phyloP scores from a whole-genome alignment of 2,888 invertebrate species.

The Drosophila kuntzei region DNA sequence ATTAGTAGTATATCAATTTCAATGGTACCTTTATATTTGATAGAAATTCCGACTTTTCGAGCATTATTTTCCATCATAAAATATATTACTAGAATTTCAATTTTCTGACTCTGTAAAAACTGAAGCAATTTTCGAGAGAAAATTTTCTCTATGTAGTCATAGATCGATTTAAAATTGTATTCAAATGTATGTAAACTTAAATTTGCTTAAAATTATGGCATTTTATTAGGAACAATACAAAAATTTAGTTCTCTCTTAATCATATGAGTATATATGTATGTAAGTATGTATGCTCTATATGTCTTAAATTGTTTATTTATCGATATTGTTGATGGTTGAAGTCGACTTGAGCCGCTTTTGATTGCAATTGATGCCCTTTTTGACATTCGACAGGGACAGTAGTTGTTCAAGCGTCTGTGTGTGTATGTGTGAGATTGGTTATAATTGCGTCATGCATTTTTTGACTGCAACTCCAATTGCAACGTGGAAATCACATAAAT shows the following conservation, averaged over 20 bases:
- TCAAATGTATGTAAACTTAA: neutral
- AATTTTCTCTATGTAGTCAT: neutral
- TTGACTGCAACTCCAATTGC: slow-evolving; percentile 30
- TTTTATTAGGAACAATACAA: no score
- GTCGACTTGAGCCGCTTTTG: slow-evolving; percentile 3
- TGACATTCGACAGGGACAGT: slow-evolving; percentile 40
- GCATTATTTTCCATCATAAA: neutral
- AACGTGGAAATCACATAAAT: slow-evolving; percentile 71
- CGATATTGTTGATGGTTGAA: slow-evolving; percentile 16
- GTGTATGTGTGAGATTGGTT: slow-evolving; percentile 23
- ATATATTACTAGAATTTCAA: neutral
- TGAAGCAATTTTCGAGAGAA: no score
- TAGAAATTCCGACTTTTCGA: neutral
- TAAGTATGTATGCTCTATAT: no score
- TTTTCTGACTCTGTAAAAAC: neutral
- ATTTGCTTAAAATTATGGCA: no score
- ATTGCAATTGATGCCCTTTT: slow-evolving; percentile 32
- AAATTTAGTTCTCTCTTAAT: no score
- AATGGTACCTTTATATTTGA: neutral
- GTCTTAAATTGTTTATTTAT: slow-evolving; percentile 2
- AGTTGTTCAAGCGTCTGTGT: slow-evolving; percentile 7
- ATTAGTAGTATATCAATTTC: neutral
- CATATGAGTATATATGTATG: no score
- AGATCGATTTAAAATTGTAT: no score
- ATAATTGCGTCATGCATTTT: slow-evolving; percentile 61